Evolutionary conservation across 2,888 invertebrate species (phyloP).

Genomic region (Ephialtes manifestator): DNA sequence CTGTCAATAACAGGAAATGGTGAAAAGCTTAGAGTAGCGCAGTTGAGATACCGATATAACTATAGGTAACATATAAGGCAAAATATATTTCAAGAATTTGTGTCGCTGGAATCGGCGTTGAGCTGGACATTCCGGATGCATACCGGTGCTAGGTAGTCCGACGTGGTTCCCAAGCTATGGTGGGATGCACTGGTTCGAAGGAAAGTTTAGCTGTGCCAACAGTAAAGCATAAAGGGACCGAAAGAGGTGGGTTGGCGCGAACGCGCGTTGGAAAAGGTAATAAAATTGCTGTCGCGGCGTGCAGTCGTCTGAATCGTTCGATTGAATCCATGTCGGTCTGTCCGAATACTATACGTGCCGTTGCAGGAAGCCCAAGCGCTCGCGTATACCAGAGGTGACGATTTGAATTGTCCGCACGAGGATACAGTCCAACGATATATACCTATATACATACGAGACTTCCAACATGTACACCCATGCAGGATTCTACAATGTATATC

Average conservation of each 20-base stretch:
- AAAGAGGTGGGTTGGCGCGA: conserved; percentile 16
- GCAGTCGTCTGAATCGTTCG: conserved; percentile 65
- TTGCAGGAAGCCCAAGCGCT: neutral
- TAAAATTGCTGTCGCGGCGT: conserved; percentile 62
- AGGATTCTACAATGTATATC: conserved; percentile 38
- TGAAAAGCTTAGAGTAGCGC: conserved; percentile 21
- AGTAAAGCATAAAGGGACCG: conserved; percentile 47
- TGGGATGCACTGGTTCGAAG: conserved; percentile 40
- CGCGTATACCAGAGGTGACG: conserved; percentile 51
- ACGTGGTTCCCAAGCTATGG: conserved; percentile 8
- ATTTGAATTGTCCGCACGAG: conserved; percentile 57
- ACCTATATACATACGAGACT: neutral
- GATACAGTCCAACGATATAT: conserved; percentile 32
- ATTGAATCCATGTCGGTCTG: conserved; percentile 63
- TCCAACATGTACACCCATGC: neutral
- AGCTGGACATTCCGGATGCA: conserved; percentile 54
- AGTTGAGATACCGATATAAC: conserved; percentile 32
- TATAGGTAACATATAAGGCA: neutral
- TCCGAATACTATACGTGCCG: conserved; percentile 38
- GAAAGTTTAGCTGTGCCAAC: conserved; percentile 59
- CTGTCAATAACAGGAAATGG: conserved; percentile 57
- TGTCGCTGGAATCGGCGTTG: conserved; percentile 50
- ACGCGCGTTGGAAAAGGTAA: conserved; percentile 60
- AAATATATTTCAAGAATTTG: conserved; percentile 38
- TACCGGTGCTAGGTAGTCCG: conserved; percentile 37